Conservation (phyloP, 2,113 vertebrate genomes). For the Phylloscopus trochiloides region DNA sequence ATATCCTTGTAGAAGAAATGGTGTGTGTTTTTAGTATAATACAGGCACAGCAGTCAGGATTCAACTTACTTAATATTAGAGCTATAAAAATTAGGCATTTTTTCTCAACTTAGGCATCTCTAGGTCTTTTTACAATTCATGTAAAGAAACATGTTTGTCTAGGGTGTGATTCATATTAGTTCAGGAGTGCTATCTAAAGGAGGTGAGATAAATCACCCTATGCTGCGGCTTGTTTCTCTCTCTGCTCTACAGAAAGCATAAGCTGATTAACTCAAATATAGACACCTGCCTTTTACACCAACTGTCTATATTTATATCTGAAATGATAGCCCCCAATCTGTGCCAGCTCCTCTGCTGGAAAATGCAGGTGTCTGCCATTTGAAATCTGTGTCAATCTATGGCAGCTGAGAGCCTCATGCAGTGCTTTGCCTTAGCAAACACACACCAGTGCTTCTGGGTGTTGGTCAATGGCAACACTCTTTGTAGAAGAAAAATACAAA, state of each 20-base stretch:
- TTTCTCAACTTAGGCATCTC: not conserved
- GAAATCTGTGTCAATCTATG: not conserved
- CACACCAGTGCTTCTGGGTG: not conserved
- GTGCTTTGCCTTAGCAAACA: not conserved
- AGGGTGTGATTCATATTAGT: not conserved
- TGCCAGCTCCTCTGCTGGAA: not conserved
- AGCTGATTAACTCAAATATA: slow-evolving; percentile 15
- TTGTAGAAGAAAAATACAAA: not conserved
- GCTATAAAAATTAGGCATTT: not conserved
- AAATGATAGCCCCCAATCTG: not conserved
- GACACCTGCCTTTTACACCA: slow-evolving; percentile 7
- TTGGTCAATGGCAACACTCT: not conserved
- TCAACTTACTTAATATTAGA: not conserved
- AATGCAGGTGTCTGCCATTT: slow-evolving; percentile 3
- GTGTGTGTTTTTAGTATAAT: not conserved
- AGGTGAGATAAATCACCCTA: not conserved
- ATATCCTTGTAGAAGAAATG: not conserved
- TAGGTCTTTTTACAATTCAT: not conserved
- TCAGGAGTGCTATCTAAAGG: not conserved
- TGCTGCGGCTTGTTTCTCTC: not conserved
- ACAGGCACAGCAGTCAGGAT: not conserved
- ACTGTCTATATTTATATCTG: not conserved
- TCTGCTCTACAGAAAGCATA: not conserved
- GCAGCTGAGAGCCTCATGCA: not conserved
- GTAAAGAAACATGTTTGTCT: not conserved